These are phyloP conservation scores for Tromatobia lineatoria DNA, from an alignment of 2,888 invertebrate species.

Conservation along the genomic window DNA sequence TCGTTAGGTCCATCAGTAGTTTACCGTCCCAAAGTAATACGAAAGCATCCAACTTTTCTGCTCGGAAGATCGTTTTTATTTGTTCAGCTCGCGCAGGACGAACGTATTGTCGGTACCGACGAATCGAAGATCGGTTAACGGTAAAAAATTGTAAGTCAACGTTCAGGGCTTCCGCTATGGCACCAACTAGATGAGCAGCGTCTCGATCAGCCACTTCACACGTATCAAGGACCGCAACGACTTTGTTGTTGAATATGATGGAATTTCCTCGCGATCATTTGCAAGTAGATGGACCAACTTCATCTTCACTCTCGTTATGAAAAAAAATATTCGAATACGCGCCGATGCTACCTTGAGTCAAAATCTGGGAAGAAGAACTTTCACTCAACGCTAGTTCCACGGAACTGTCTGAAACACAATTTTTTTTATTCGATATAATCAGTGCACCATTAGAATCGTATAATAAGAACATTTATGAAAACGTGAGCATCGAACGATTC, in stretches of 20 bases:
- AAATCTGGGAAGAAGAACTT: slow-evolving; percentile 30
- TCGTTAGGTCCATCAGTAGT: slow-evolving; percentile 39
- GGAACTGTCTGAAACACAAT: slow-evolving; percentile 25
- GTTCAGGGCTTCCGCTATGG: slow-evolving; percentile 60
- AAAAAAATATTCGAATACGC: slow-evolving; percentile 64
- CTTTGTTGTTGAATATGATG: slow-evolving; percentile 54
- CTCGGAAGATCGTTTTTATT: slow-evolving; percentile 64
- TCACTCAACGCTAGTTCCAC: slow-evolving; percentile 38
- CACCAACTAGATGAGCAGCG: slow-evolving; percentile 67
- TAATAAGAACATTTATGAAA: background rate
- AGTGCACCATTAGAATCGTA: background rate
- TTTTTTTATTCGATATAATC: slow-evolving; percentile 3
- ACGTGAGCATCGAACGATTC: no score
- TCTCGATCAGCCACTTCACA: slow-evolving; percentile 62
- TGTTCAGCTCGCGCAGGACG: slow-evolving; percentile 62
- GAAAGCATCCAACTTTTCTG: slow-evolving; percentile 60
- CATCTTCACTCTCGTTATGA: slow-evolving; percentile 41
- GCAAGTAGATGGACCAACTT: slow-evolving; percentile 51
- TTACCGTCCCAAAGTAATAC: slow-evolving; percentile 65
- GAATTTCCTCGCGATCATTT: slow-evolving; percentile 52
- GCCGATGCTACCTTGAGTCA: slow-evolving; percentile 63
- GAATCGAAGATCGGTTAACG: slow-evolving; percentile 67
- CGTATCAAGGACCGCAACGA: slow-evolving; percentile 53
- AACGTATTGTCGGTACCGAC: slow-evolving; percentile 53
- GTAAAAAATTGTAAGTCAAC: slow-evolving; percentile 57